Conservation (phyloP, 1,140 invertebrate species). For the Aricia agestis region DNA sequence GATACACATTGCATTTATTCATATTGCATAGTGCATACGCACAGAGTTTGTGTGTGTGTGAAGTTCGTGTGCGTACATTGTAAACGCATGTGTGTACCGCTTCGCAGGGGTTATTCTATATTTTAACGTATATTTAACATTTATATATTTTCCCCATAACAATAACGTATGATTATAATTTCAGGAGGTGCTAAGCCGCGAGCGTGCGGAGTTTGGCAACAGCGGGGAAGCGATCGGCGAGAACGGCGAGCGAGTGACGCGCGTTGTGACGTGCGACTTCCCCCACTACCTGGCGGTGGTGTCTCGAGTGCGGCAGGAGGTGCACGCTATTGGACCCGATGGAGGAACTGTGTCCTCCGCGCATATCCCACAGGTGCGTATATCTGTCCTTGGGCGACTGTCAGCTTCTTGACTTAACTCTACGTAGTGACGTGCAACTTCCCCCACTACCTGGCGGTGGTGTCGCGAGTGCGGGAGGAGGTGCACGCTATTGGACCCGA, state of each 20-base stretch:
- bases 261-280: slow-evolving; percentile 96
- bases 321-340: slow-evolving; percentile 95
- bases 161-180: neutral
- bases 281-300: slow-evolving; percentile 98
- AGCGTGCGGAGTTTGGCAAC: slow-evolving; percentile 90
- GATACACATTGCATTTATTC: too few relatives aligned
- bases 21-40: too few relatives aligned
- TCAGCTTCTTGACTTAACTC: too few relatives aligned
- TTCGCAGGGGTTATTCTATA: too few relatives aligned
- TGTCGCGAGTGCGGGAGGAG: slow-evolving; percentile 95
- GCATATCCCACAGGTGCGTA: slow-evolving; percentile 87
- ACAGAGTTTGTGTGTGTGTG: too few relatives aligned
- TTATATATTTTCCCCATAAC: too few relatives aligned
- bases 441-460: slow-evolving; percentile 97
- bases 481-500: slow-evolving; percentile 95
- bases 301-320: slow-evolving; percentile 93
- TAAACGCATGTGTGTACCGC: too few relatives aligned
- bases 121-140: too few relatives aligned
- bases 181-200: slow-evolving; percentile 90
- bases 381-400: too few relatives aligned
- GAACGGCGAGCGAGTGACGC: slow-evolving; percentile 83
- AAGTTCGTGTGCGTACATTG: too few relatives aligned
- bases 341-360: slow-evolving; percentile 96
- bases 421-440: slow-evolving; percentile 96
- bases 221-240: slow-evolving; percentile 59